A percentile compares a stretch with the other conserved stretches of the same genome.
phyloP scores from a whole-genome alignment of 2,888 invertebrate genomes.

The Crioceris asparagi region DNA sequence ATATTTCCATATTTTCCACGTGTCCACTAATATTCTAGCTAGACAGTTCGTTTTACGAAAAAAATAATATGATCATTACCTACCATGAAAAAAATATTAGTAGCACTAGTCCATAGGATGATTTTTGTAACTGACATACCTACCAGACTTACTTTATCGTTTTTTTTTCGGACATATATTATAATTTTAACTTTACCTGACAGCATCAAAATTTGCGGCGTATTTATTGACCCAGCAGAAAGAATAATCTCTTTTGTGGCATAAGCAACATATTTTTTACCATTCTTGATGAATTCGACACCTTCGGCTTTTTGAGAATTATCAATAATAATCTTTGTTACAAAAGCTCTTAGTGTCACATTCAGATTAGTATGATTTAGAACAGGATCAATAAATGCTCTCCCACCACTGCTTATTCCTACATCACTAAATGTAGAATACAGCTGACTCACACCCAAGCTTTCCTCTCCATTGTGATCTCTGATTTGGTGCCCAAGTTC shows the following conservation, averaged over 20 bases:
- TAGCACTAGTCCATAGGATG: too few species aligned
- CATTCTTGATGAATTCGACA: slow-evolving; percentile 63
- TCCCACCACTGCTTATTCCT: slow-evolving; percentile 51
- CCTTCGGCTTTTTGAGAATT: slow-evolving; percentile 55
- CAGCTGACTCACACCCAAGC: slow-evolving; percentile 8
- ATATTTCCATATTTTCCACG: too few species aligned
- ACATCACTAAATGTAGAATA: slow-evolving; percentile 71
- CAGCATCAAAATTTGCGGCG: slow-evolving; percentile 65
- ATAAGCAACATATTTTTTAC: slow-evolving; percentile 49
- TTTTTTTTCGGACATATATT: too few species aligned
- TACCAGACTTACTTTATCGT: too few species aligned
- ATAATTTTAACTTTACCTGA: too few species aligned
- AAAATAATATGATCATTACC: too few species aligned
- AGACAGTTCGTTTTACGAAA: too few species aligned
- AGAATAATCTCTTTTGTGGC: slow-evolving; percentile 71
- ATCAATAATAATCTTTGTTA: slow-evolving; percentile 58
- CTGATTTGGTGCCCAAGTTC: slow-evolving; percentile 68
- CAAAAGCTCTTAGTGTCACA: slow-evolving; percentile 63
- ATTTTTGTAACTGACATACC: too few species aligned
- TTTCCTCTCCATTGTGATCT: slow-evolving; percentile 58
- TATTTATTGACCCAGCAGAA: slow-evolving; percentile 77
- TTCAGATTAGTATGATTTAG: slow-evolving; percentile 58
- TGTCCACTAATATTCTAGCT: too few species aligned
- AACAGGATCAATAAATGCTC: slow-evolving; percentile 27
- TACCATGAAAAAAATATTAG: too few species aligned